Conservation (phyloP, 2,797 vertebrate genomes). For the Brachymystax lenok region DNA sequence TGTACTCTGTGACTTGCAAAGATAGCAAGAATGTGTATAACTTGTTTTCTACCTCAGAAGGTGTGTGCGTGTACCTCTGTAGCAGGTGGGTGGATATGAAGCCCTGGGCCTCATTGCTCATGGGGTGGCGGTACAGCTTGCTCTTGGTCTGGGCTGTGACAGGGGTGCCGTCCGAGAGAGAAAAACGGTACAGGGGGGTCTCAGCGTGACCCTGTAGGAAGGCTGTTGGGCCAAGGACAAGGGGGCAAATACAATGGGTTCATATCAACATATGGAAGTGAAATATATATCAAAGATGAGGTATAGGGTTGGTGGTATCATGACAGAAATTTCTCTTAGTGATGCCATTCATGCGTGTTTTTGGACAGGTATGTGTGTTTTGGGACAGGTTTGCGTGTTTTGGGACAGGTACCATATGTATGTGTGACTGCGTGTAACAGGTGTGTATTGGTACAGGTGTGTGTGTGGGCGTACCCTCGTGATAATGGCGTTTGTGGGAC, state of each 20-base stretch:
- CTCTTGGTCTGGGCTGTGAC: constrained; percentile 96
- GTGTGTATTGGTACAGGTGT: background rate
- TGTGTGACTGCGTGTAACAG: background rate
- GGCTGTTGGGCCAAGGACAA: constrained; percentile 65
- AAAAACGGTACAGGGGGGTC: constrained; percentile 93
- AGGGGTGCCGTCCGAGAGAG: constrained; percentile 91
- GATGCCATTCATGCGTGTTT: constrained; percentile 5
- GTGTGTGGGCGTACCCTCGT: constrained; percentile 81
- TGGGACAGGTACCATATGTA: background rate
- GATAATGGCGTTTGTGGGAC: constrained; percentile 95
- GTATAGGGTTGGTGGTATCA: background rate
- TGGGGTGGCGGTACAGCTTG: constrained; percentile 89
- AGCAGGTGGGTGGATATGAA: constrained; percentile 96
- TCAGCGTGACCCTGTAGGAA: constrained; percentile 91
- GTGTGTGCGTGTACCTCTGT: constrained; percentile 80
- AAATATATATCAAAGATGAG: background rate
- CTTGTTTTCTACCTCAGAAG: background rate
- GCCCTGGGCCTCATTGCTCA: constrained; percentile 89
- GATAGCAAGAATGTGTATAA: background rate
- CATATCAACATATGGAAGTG: background rate
- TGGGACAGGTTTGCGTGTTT: too few relatives aligned
- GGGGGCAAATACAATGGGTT: constrained; percentile 16
- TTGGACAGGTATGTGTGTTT: background rate
- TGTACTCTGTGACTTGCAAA: background rate
- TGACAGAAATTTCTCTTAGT: background rate